Conservation (phyloP, 2,113 vertebrate genomes). For the Dipodomys merriami region DNA sequence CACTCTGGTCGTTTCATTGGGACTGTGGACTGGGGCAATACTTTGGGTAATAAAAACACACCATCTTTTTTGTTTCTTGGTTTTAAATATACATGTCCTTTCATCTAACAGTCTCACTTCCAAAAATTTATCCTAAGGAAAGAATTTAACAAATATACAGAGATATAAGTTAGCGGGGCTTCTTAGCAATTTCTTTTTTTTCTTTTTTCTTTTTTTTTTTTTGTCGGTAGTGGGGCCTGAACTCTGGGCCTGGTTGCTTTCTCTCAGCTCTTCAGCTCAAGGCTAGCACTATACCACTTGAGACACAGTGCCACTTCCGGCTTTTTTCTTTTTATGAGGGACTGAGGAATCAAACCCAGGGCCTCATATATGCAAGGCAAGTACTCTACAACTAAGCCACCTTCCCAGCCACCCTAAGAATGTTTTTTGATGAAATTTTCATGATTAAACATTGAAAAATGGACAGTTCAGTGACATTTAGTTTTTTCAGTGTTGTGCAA, state of each 20-base stretch:
- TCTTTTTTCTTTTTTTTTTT: too few relatives aligned
- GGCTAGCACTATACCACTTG: too few relatives aligned
- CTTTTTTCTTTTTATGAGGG: too few relatives aligned
- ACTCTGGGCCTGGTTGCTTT: too few relatives aligned
- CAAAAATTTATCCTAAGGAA: background rate
- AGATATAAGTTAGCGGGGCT: background rate
- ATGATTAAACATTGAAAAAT: conserved; percentile 18
- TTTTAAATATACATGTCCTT: conserved; percentile 5
- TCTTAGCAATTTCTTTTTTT: background rate
- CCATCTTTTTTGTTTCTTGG: background rate
- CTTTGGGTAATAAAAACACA: background rate
- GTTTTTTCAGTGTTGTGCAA: background rate
- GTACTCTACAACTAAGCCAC: too few relatives aligned
- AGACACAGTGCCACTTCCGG: too few relatives aligned
- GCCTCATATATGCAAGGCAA: too few relatives aligned
- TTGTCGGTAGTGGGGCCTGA: too few relatives aligned
- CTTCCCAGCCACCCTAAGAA: too few relatives aligned
- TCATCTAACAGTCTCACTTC: conserved; percentile 8
- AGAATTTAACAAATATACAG: conserved; percentile 18
- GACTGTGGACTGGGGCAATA: background rate
- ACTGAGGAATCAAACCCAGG: too few relatives aligned
- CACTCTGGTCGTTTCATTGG: background rate
- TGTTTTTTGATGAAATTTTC: conserved; percentile 36
- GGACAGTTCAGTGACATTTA: conserved; percentile 36
- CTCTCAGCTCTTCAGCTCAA: too few relatives aligned